phyloP scores from a whole-genome alignment of 2,113 vertebrate genomes.

The Grammomys surdaster region DNA sequence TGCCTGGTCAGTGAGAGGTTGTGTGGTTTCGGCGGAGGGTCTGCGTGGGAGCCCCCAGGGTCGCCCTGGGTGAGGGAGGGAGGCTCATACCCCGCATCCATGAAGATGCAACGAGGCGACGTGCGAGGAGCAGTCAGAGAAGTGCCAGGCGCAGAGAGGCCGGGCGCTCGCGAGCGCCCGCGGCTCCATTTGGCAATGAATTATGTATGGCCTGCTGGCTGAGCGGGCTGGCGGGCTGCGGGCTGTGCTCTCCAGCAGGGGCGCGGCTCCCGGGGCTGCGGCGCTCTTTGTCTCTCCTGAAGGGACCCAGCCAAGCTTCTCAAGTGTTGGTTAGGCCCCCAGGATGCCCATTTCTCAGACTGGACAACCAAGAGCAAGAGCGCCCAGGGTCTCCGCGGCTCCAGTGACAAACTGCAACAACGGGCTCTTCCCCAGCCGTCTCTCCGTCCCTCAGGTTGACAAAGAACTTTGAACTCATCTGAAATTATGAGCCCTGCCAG shows the following conservation, averaged over 20 bases:
- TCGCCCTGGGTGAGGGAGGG: neutral
- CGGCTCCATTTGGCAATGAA: constrained; percentile 81
- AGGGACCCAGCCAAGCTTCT: neutral
- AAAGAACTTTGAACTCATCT: neutral
- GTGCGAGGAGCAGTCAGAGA: constrained; percentile 57
- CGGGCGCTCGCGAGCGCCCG: neutral
- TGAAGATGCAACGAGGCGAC: constrained; percentile 3
- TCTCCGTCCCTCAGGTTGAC: neutral
- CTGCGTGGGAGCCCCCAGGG: neutral
- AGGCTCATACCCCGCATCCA: constrained; percentile 35
- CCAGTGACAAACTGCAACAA: neutral
- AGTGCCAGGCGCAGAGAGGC: constrained; percentile 62
- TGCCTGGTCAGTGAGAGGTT: neutral
- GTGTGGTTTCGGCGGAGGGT: neutral
- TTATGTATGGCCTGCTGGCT: constrained; percentile 83
- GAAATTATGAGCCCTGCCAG: neutral
- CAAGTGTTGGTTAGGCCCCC: neutral
- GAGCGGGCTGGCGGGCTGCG: constrained; percentile 18
- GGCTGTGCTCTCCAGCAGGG: constrained; percentile 39
- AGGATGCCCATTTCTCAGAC: constrained; percentile 54
- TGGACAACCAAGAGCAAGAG: constrained; percentile 45
- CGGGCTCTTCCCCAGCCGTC: too few relatives aligned
- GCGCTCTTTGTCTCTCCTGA: constrained; percentile 3
- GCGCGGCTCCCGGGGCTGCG: neutral
- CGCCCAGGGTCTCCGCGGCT: neutral